Conservation (phyloP, 2,888 invertebrate species). For the Plutella xylostella region DNA sequence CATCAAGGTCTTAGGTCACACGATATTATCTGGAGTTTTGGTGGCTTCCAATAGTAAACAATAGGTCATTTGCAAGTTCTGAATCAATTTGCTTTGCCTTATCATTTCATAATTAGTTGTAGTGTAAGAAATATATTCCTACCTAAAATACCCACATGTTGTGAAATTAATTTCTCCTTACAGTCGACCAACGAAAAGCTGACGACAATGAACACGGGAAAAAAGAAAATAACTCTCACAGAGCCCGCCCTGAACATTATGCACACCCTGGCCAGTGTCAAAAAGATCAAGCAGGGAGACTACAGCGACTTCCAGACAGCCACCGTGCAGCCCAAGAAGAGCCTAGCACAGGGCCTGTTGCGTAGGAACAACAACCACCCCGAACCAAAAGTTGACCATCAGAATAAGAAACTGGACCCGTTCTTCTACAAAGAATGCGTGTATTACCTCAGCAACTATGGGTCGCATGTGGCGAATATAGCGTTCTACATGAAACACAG, state of each 20-base stretch:
- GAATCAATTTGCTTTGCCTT: too few relatives aligned
- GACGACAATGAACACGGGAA: conserved; percentile 49
- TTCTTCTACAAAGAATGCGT: conserved; percentile 82
- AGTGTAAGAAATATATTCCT: too few relatives aligned
- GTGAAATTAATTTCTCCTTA: conserved; percentile 5
- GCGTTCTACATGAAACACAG: conserved; percentile 82
- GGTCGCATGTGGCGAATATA: conserved; percentile 78
- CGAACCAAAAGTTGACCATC: conserved; percentile 44
- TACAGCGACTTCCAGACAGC: conserved; percentile 64
- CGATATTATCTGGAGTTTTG: too few relatives aligned
- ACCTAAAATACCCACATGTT: too few relatives aligned
- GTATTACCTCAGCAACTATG: conserved; percentile 85
- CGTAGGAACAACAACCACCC: conserved; percentile 41
- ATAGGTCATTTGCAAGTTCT: too few relatives aligned
- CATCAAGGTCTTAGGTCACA: too few relatives aligned
- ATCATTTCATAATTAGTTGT: too few relatives aligned
- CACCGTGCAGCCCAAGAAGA: conserved; percentile 41
- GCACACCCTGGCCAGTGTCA: conserved; percentile 68
- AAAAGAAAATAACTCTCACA: conserved; percentile 56
- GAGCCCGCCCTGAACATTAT: conserved; percentile 73
- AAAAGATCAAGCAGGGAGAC: conserved; percentile 66
- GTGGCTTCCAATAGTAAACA: too few relatives aligned
- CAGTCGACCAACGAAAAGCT: conserved; percentile 58
- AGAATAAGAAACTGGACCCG: conserved; percentile 55
- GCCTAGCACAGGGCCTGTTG: conserved; percentile 56